Evolutionary conservation across 2,888 invertebrate species (phyloP), one percentile per base, ranked within the genome.

Genomic region (Tinea trinotella): DNA sequence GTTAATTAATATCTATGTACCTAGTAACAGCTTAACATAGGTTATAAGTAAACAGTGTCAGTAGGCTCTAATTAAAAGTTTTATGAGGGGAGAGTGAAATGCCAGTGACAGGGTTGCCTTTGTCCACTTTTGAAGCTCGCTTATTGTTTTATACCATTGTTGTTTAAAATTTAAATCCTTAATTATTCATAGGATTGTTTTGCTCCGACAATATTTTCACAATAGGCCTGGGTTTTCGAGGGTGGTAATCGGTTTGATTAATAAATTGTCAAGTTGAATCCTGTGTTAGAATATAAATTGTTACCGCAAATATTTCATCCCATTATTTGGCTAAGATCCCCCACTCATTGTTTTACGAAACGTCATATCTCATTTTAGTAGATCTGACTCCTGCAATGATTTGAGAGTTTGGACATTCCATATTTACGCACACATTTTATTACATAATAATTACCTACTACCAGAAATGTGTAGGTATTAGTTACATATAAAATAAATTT

Each of bases 251-350:
- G 83, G 74, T 81, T 80, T 85, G 85, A 85, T 84, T 84, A 85
- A 85, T 85, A 85, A 84, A 85, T 85, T 85, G 85, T 84, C 85
- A 85, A 84, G 76, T 82, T 80, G 83, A 77, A 85, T 84, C 82
- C 85, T 77, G 74, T 64, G 79, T 74, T 80, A 77, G 78, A 80
- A 79, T 82, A 82, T 85, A 80, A 84, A 85, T 85, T 81, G 84
- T 80, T 74, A 76, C 84, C 83, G 73, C 82, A 79, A 72, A 85
- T 85, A 84, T 83, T 83, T 84, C 84, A 83, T 81, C 64, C 79
- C 64, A 82, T 83, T 85, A 82, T 83, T 73, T 70, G 67, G 67
- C 71, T 66, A 74, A 71, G 76, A 75, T n/a, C 18, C 50, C 74
- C 70, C 69, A 71, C 68, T 84, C 83, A 84, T 85, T 85, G 85